Conservation (phyloP, 2,797 vertebrate genomes). For the Carcharodon carcharias region DNA sequence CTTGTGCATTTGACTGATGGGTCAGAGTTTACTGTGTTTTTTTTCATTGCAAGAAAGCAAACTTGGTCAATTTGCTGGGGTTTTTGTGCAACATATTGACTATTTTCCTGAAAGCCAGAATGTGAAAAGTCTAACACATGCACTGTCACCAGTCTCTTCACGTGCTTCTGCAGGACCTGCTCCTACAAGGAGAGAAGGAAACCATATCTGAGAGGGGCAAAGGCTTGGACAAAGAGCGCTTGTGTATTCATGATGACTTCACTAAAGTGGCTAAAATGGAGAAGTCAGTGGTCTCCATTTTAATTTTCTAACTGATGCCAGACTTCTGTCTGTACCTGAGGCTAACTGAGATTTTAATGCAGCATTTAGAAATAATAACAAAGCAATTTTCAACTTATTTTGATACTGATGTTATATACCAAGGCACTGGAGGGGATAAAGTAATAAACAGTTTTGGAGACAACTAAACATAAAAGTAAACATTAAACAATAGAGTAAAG, state of each 20-base stretch:
- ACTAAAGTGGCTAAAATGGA: neutral
- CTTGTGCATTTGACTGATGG: neutral
- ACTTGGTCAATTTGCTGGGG: neutral
- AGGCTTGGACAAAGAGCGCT: neutral
- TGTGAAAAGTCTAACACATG: neutral
- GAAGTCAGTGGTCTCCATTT: neutral
- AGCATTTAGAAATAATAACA: neutral
- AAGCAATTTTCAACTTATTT: neutral
- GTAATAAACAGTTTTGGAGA: neutral
- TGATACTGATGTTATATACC: neutral
- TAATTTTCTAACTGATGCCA: neutral
- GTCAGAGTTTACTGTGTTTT: neutral
- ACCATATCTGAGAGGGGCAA: neutral
- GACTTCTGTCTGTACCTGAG: conserved; percentile 1
- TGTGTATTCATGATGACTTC: neutral
- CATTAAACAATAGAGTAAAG: no score
- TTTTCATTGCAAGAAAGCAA: neutral
- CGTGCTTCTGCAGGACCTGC: neutral
- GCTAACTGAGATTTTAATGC: neutral
- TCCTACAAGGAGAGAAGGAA: neutral
- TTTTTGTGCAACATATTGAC: neutral
- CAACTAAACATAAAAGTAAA: neutral
- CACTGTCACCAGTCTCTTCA: neutral
- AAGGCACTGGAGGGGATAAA: neutral
- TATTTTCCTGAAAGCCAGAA: conserved; percentile 9